These are phyloP conservation scores for Saccostrea cuccullata DNA, from an alignment of 1,140 invertebrate species.

Conservation along the genomic window DNA sequence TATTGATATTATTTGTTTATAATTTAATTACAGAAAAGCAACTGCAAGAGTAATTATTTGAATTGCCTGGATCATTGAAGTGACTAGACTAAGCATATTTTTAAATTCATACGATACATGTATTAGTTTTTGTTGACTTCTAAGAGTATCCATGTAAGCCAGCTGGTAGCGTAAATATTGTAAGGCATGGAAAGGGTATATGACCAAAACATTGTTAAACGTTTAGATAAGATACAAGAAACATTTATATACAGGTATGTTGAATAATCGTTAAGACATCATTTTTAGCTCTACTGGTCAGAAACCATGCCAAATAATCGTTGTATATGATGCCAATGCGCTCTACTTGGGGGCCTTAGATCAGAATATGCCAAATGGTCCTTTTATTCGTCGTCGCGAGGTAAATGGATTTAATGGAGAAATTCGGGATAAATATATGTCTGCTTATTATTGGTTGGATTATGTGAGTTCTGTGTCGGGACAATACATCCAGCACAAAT, in stretches of 20 bases:
- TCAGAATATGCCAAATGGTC: background rate
- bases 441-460: slow-evolving; percentile 10
- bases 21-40: background rate
- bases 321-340: slow-evolving; percentile 55
- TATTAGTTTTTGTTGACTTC: too few relatives aligned
- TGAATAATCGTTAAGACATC: too few relatives aligned
- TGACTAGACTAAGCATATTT: too few relatives aligned
- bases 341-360: slow-evolving; percentile 49
- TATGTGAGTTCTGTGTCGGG: background rate
- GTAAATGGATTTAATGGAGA: slow-evolving; percentile 41
- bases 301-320: background rate
- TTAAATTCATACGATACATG: too few relatives aligned
- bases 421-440: slow-evolving; percentile 2
- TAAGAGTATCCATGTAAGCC: too few relatives aligned
- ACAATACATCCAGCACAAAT: background rate
- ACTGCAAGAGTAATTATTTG: background rate
- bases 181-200: too few relatives aligned
- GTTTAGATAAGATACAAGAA: too few relatives aligned
- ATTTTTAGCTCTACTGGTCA: too few relatives aligned
- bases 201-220: too few relatives aligned
- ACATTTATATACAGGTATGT: too few relatives aligned
- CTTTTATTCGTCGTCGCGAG: slow-evolving; percentile 46
- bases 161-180: too few relatives aligned
- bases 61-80: background rate
- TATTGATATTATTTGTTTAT: background rate